These are phyloP conservation scores for Machimus atricapillus DNA, from an alignment of 2,888 invertebrate genomes.

Conservation along the genomic window DNA sequence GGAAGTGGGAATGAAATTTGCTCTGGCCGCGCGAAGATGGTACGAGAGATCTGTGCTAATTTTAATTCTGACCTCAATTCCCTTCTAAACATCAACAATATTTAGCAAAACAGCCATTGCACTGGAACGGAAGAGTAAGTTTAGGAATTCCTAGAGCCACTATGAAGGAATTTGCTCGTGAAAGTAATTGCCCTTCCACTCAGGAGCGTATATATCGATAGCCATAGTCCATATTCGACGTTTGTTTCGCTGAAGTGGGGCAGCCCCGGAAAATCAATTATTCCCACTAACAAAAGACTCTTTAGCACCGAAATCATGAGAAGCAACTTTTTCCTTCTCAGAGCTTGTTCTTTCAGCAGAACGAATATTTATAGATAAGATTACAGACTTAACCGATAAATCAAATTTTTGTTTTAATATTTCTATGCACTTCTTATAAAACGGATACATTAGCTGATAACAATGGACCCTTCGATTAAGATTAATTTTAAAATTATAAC, in stretches of 20 bases:
- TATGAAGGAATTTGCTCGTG: not conserved
- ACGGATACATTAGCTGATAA: not conserved
- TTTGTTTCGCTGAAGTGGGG: conserved; percentile 17
- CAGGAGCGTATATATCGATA: not conserved
- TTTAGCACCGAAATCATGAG: not conserved
- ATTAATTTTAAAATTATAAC: conserved; percentile 33
- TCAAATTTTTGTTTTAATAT: not conserved
- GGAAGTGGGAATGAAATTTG: not conserved
- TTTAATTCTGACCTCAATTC: conserved; percentile 34
- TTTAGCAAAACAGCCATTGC: not conserved
- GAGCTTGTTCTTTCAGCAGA: not conserved
- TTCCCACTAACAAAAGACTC: conserved; percentile 1
- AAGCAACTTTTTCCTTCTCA: conserved; percentile 2
- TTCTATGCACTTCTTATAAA: not conserved
- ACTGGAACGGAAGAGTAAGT: not conserved
- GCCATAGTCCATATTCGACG: not conserved
- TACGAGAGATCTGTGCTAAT: conserved; percentile 29
- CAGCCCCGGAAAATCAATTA: conserved; percentile 34
- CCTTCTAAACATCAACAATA: conserved; percentile 16
- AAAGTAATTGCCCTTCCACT: not conserved
- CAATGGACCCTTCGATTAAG: not conserved
- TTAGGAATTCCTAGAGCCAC: not conserved
- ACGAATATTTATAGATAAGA: not conserved
- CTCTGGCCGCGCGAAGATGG: conserved; percentile 14
- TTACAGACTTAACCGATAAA: not conserved